phyloP scores from a whole-genome alignment of 2,797 vertebrate genomes.

The Helicolenus hilgendorfi region DNA sequence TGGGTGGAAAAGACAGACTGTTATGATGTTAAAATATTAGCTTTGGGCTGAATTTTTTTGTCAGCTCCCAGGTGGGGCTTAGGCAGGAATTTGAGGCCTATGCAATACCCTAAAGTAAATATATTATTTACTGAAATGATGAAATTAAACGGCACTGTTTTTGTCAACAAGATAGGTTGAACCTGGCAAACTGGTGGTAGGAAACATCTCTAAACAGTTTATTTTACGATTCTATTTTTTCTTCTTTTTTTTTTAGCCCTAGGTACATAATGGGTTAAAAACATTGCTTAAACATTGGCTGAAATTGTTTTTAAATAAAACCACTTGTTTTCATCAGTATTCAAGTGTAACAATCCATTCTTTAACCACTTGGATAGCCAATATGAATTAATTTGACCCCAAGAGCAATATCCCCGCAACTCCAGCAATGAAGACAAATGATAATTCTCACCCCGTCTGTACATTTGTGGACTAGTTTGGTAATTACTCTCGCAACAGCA shows the following conservation, averaged over 20 bases:
- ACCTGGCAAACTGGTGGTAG: background rate
- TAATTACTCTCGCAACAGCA: slow-evolving; percentile 75
- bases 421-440: slow-evolving; percentile 80
- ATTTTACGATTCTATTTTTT: background rate
- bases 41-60: background rate
- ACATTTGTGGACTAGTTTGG: slow-evolving; percentile 63
- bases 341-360: slow-evolving; percentile 18
- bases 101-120: slow-evolving; percentile 15
- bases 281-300: background rate
- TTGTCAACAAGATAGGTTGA: slow-evolving; percentile 22
- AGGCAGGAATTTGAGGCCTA: background rate
- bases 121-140: slow-evolving; percentile 44
- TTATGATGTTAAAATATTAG: slow-evolving; percentile 23
- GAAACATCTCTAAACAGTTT: background rate
- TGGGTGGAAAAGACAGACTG: background rate
- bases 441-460: slow-evolving; percentile 62
- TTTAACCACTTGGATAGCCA: slow-evolving; percentile 52
- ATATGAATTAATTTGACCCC: slow-evolving; percentile 71
- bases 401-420: slow-evolving; percentile 58
- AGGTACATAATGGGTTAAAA: background rate
- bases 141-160: slow-evolving; percentile 1
- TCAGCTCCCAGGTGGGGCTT: background rate
- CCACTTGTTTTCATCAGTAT: slow-evolving; percentile 27
- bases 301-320: too few relatives aligned
- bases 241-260: background rate